A percentile compares a stretch with the other conserved stretches of the same genome.
Conservation (phyloP, 2,888 invertebrate genomes). For the Oegoconia quadripuncta region DNA sequence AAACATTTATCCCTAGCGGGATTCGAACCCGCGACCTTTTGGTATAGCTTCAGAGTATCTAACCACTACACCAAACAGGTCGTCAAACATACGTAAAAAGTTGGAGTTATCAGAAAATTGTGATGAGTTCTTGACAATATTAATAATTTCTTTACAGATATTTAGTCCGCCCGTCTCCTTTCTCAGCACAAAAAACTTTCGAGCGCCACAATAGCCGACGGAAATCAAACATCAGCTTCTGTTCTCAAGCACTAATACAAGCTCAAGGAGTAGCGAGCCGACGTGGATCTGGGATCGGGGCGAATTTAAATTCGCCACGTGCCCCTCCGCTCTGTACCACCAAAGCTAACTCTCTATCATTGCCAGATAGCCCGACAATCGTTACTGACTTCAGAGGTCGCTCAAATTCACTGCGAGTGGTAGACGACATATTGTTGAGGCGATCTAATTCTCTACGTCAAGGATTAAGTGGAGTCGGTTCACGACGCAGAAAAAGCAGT, state of each 20-base stretch:
- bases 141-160: slow-evolving; percentile 81
- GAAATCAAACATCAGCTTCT: slow-evolving; percentile 94
- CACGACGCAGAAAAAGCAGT: slow-evolving; percentile 88
- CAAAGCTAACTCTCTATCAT: slow-evolving; percentile 92
- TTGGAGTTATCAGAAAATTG: no score
- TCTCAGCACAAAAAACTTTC: slow-evolving; percentile 96
- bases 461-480: slow-evolving; percentile 84
- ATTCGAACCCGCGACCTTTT: no score
- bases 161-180: slow-evolving; percentile 95
- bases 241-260: slow-evolving; percentile 86
- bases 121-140: no score
- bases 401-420: slow-evolving; percentile 92
- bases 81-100: no score
- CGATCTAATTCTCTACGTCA: slow-evolving; percentile 92
- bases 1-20: no score
- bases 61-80: no score
- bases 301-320: slow-evolving; percentile 81
- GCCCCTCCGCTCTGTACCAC: slow-evolving; percentile 89
- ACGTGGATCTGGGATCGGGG: slow-evolving; percentile 84
- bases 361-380: slow-evolving; percentile 93
- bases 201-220: slow-evolving; percentile 94
- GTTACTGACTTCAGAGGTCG: slow-evolving; percentile 88
- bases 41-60: no score
- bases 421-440: slow-evolving; percentile 90
- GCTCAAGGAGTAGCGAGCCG: slow-evolving; percentile 78